These are phyloP conservation scores for Puffinus mauretanicus DNA, from an alignment of 2,113 vertebrate genomes.

Conservation along the genomic window DNA sequence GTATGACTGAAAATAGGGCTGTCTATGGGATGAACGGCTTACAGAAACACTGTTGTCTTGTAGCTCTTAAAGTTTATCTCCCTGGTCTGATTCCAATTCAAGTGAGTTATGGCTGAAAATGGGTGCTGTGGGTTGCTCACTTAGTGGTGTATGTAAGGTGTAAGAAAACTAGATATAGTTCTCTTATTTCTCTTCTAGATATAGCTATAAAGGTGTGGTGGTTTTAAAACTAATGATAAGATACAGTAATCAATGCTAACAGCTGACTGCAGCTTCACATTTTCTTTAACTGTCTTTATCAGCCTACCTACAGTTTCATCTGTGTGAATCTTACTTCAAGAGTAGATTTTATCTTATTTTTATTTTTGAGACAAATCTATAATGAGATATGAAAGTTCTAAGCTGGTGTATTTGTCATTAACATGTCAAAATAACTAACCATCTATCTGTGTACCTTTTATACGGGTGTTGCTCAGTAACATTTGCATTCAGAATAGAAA, in stretches of 20 bases:
- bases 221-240: background rate
- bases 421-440: background rate
- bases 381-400: background rate
- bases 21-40: background rate
- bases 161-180: background rate
- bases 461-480: background rate
- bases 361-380: background rate
- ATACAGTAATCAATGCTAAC: background rate
- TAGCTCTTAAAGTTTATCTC: background rate
- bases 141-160: background rate
- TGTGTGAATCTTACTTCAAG: background rate
- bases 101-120: background rate
- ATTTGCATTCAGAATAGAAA: background rate
- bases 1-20: background rate
- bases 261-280: background rate
- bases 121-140: background rate
- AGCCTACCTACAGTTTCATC: background rate
- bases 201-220: background rate
- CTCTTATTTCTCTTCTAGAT: background rate
- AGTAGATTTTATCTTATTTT: background rate
- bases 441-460: background rate
- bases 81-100: background rate
- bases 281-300: background rate
- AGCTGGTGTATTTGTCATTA: background rate
- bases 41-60: background rate